Evolutionary conservation across 2,888 invertebrate species (phyloP).

Genomic region (Eumacrocentrus americanus): DNA sequence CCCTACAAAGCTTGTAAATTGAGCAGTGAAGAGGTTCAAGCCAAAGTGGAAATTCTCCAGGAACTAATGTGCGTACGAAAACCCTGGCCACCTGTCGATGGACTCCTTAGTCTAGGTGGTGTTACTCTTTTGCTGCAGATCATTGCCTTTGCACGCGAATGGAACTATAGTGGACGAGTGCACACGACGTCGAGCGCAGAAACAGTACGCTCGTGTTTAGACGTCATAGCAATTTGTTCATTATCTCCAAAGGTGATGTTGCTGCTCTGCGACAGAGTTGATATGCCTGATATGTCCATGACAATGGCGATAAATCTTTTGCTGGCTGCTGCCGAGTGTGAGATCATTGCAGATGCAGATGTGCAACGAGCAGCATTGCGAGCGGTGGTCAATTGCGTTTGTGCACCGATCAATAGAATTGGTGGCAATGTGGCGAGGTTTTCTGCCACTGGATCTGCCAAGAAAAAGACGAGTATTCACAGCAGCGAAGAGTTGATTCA

Average conservation of each 20-base stretch:
- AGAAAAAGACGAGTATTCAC: constrained; percentile 70
- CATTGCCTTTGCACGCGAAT: constrained; percentile 87
- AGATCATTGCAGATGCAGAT: constrained; percentile 87
- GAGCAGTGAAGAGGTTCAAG: constrained; percentile 76
- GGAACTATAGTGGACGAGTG: constrained; percentile 85
- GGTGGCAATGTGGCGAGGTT: constrained; percentile 64
- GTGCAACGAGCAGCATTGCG: constrained; percentile 90
- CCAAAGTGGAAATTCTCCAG: constrained; percentile 82
- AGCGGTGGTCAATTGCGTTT: constrained; percentile 92
- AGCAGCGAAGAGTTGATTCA: constrained; percentile 84
- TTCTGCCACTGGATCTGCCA: constrained; percentile 63
- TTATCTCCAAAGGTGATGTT: constrained; percentile 83
- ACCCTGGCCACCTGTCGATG: constrained; percentile 88
- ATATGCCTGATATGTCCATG: constrained; percentile 77
- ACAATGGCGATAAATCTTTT: constrained; percentile 66
- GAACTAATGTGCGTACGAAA: constrained; percentile 76
- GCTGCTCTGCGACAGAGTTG: constrained; percentile 76
- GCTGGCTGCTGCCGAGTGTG: constrained; percentile 81
- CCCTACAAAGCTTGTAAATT: constrained; percentile 66
- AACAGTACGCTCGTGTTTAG: constrained; percentile 80
- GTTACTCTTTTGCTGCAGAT: constrained; percentile 82
- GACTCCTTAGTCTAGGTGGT: constrained; percentile 83
- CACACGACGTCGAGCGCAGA: constrained; percentile 69
- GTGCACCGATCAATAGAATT: constrained; percentile 81
- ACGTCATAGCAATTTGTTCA: constrained; percentile 89